These are phyloP conservation scores for Scophthalmus maximus DNA, from an alignment of 2,113 vertebrate genomes.

Conservation along the genomic window DNA sequence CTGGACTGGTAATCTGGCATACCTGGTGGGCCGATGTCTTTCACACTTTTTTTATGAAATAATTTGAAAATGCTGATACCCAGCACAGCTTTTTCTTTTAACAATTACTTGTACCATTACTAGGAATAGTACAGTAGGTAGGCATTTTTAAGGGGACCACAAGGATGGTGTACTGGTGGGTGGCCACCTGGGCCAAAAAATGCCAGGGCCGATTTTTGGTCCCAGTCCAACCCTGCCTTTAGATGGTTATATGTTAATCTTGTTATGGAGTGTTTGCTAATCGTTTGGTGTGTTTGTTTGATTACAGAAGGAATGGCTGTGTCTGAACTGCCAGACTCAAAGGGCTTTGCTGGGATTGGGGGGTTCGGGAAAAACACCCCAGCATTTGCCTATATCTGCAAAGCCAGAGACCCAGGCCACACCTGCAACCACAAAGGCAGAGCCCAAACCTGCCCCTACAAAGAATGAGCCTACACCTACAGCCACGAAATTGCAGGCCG, in stretches of 20 bases:
- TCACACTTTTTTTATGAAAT: too few relatives aligned
- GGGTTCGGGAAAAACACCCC: conserved; percentile 82
- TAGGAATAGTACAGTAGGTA: too few relatives aligned
- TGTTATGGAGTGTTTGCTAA: not conserved
- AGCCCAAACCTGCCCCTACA: conserved; percentile 12
- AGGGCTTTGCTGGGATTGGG: conserved; percentile 90
- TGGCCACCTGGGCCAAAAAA: too few relatives aligned
- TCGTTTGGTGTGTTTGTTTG: conserved; percentile 27
- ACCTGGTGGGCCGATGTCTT: too few relatives aligned
- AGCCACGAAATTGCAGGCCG: conserved; percentile 28
- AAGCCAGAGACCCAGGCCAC: conserved; percentile 48
- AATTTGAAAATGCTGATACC: too few relatives aligned
- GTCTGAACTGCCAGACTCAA: conserved; percentile 95
- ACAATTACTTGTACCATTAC: too few relatives aligned
- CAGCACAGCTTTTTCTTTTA: too few relatives aligned
- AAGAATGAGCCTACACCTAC: conserved; percentile 31
- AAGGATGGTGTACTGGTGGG: too few relatives aligned
- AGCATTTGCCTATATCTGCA: conserved; percentile 63
- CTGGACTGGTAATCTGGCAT: too few relatives aligned
- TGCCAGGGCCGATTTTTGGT: too few relatives aligned
- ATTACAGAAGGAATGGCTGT: conserved; percentile 94
- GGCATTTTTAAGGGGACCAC: too few relatives aligned
- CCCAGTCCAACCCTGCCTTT: too few relatives aligned
- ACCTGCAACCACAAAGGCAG: conserved; percentile 34
- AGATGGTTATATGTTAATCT: not conserved